Evolutionary conservation across 2,113 vertebrate genomes (phyloP).

Genomic region (Telmatochromis bifrenatus): DNA sequence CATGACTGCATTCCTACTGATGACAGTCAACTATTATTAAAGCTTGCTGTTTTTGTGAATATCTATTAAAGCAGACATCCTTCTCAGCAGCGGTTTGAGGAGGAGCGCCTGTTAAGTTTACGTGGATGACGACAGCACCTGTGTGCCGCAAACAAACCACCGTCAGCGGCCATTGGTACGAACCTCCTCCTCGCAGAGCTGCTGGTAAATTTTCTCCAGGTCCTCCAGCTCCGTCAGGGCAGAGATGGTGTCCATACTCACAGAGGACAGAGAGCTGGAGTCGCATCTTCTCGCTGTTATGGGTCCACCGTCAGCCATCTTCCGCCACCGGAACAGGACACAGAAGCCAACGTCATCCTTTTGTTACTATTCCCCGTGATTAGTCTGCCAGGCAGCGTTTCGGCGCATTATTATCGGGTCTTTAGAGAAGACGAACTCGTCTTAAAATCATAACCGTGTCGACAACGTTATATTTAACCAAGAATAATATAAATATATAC

Average conservation of each 20-base stretch:
- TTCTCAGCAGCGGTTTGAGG: neutral
- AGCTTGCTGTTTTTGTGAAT: neutral
- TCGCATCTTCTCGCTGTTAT: constrained; percentile 29
- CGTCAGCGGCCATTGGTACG: neutral
- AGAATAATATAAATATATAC: neutral
- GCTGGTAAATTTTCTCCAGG: constrained; percentile 84
- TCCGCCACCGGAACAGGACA: neutral
- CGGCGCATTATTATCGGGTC: accelerated
- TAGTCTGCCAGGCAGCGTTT: constrained; percentile 3
- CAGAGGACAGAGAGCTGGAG: constrained; percentile 25
- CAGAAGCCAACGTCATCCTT: neutral
- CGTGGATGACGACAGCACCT: neutral
- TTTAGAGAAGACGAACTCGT: neutral
- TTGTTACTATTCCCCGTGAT: accelerated
- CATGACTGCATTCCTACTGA: neutral
- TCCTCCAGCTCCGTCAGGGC: constrained; percentile 85
- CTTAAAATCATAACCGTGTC: neutral
- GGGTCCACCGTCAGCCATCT: constrained; percentile 52
- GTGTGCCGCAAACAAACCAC: neutral
- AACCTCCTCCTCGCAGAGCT: constrained; percentile 87
- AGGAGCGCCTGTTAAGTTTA: constrained; percentile 1
- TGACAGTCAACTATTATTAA: neutral
- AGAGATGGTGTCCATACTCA: constrained; percentile 76
- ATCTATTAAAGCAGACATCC: neutral
- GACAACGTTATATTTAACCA: accelerated